Conservation (phyloP, 2,113 vertebrate species). For the Embiotoca jacksoni region DNA sequence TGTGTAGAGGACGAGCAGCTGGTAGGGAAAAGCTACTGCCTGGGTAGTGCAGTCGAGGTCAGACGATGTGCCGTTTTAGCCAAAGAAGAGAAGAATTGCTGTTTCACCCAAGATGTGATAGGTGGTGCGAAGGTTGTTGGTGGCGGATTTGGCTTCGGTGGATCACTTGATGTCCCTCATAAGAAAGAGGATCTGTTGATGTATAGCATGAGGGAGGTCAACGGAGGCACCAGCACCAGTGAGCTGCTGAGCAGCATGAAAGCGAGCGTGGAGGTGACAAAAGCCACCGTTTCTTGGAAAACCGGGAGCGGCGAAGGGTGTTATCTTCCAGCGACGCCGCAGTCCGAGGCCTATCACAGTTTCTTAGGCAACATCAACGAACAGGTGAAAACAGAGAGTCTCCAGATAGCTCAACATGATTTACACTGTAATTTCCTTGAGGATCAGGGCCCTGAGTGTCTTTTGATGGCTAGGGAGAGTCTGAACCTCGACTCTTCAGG, state of each 20-base stretch:
- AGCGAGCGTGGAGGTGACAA: conserved; percentile 73
- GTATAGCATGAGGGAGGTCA: conserved; percentile 84
- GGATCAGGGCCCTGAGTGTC: conserved; percentile 81
- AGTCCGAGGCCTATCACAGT: conserved; percentile 82
- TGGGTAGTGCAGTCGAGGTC: conserved; percentile 82
- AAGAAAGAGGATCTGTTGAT: conserved; percentile 86
- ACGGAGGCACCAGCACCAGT: conserved; percentile 60
- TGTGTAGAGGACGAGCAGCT: conserved; percentile 82
- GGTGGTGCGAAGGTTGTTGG: conserved; percentile 74
- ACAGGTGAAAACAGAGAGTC: conserved; percentile 79
- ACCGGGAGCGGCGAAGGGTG: conserved; percentile 72
- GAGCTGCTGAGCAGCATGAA: conserved; percentile 79
- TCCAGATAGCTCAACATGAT: conserved; percentile 79
- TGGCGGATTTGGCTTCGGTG: conserved; percentile 80
- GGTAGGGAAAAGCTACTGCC: conserved; percentile 83
- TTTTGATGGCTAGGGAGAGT: conserved; percentile 78
- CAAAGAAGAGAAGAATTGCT: conserved; percentile 85
- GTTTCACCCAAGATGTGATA: conserved; percentile 79
- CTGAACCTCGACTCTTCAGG: conserved; percentile 77
- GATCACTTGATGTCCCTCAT: conserved; percentile 74
- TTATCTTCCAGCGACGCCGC: conserved; percentile 75
- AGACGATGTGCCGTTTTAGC: conserved; percentile 81
- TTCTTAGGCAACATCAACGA: conserved; percentile 81
- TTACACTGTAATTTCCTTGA: conserved; percentile 83
- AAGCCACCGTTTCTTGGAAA: conserved; percentile 82